phyloP scores from a whole-genome alignment of 2,888 invertebrate species.

The Morpho achilles region DNA sequence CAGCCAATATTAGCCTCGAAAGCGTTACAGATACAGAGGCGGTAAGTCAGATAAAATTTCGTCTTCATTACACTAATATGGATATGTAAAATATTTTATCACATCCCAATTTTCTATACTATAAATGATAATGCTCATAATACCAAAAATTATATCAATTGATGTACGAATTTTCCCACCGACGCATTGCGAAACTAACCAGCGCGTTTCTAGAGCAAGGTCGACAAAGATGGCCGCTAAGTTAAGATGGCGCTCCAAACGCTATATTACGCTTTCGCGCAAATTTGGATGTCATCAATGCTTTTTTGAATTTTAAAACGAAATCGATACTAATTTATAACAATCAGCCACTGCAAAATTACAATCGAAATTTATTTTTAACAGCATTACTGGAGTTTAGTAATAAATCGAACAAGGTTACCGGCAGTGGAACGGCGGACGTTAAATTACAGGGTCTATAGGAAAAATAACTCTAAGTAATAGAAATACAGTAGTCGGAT shows the following conservation, averaged over 20 bases:
- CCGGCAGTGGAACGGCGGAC: slow-evolving; percentile 36
- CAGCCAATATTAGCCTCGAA: no score
- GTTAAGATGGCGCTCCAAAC: slow-evolving; percentile 54
- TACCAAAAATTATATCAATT: slow-evolving; percentile 40
- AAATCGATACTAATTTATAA: slow-evolving; percentile 9
- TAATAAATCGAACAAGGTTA: slow-evolving; percentile 39
- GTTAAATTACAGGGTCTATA: slow-evolving; percentile 50
- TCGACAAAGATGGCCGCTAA: slow-evolving; percentile 62
- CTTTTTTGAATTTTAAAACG: slow-evolving; percentile 6
- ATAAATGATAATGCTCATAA: slow-evolving; percentile 1
- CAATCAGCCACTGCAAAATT: slow-evolving; percentile 4
- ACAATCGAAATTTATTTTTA: slow-evolving; percentile 14
- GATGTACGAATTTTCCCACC: slow-evolving; percentile 64
- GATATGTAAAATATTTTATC: no score
- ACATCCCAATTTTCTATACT: background rate
- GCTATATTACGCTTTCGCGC: slow-evolving; percentile 58
- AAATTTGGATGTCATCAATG: slow-evolving; percentile 45
- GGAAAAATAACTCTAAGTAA: slow-evolving; percentile 51
- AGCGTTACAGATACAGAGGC: no score
- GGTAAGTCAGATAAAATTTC: no score
- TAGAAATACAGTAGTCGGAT: slow-evolving; percentile 39
- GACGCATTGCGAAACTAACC: slow-evolving; percentile 60
- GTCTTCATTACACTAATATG: no score
- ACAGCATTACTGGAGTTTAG: slow-evolving; percentile 38
- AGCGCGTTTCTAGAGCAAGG: slow-evolving; percentile 71